Conservation (phyloP, 2,797 vertebrate genomes). For the Dromococcyx pavoninus region DNA sequence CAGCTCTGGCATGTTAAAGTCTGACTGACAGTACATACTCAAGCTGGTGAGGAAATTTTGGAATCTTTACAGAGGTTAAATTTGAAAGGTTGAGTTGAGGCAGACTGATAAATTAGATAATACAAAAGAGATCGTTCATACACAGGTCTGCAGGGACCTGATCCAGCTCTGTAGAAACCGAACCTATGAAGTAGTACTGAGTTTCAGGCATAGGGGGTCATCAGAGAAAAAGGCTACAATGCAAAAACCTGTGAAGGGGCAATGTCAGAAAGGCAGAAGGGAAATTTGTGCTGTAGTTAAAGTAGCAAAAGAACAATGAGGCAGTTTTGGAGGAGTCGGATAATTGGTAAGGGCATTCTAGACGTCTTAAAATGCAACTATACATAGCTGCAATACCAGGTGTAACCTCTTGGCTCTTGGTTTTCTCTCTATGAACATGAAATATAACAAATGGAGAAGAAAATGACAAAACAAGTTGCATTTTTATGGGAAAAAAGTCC, state of each 20-base stretch:
- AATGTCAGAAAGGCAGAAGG: background rate
- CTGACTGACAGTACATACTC: background rate
- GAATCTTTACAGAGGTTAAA: background rate
- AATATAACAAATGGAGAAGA: background rate
- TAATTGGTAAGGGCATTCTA: background rate
- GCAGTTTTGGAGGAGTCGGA: background rate
- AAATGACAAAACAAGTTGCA: background rate
- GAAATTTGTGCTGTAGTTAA: background rate
- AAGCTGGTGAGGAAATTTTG: background rate
- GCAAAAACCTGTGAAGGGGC: background rate
- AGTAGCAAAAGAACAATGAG: background rate
- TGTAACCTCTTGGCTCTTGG: background rate
- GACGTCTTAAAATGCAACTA: background rate
- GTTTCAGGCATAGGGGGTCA: background rate
- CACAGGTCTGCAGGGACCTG: background rate
- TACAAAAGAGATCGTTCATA: background rate
- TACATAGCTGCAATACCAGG: background rate
- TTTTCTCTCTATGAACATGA: background rate
- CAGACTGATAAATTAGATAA: background rate
- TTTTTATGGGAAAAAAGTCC: background rate
- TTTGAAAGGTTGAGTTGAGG: background rate
- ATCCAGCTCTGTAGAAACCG: background rate
- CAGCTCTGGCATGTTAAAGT: background rate
- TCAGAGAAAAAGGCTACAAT: background rate
- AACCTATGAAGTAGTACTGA: background rate